phyloP scores from a whole-genome alignment of 2,113 vertebrate genomes.

The Gobiocypris rarus region DNA sequence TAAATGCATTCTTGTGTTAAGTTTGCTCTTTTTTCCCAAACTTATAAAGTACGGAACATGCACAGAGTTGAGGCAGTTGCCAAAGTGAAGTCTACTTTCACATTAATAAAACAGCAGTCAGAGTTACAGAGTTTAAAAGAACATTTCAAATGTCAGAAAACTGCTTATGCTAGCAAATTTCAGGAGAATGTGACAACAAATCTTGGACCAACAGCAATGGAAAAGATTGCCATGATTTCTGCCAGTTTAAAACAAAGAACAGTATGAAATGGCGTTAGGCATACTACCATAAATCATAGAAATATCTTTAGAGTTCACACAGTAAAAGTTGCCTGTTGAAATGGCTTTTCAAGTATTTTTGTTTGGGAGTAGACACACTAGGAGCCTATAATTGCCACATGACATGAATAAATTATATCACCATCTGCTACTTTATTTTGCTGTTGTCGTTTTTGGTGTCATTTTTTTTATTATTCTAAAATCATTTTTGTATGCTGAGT shows the following conservation, averaged over 20 bases:
- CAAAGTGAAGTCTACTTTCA: slow-evolving; percentile 3
- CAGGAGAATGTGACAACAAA: not conserved
- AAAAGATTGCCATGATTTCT: not conserved
- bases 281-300: not conserved
- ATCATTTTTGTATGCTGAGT: not conserved
- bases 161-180: not conserved
- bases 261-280: not conserved
- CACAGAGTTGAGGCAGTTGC: not conserved
- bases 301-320: not conserved
- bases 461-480: not conserved
- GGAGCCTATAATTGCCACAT: not conserved
- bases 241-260: not conserved
- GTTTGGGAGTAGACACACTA: not conserved
- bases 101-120: not conserved
- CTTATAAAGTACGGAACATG: not conserved
- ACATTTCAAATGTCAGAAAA: not conserved
- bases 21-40: not conserved
- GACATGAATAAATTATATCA: not conserved
- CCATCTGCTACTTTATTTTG: not conserved
- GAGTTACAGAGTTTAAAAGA: not conserved
- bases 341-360: not conserved
- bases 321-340: not conserved
- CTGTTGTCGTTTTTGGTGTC: not conserved
- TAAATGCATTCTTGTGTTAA: not conserved
- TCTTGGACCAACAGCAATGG: not conserved